Percentiles rank a stretch among this genome's conserved stretches.
Conservation (phyloP, 2,113 vertebrate genomes). For the Cynopterus brachyotis region DNA sequence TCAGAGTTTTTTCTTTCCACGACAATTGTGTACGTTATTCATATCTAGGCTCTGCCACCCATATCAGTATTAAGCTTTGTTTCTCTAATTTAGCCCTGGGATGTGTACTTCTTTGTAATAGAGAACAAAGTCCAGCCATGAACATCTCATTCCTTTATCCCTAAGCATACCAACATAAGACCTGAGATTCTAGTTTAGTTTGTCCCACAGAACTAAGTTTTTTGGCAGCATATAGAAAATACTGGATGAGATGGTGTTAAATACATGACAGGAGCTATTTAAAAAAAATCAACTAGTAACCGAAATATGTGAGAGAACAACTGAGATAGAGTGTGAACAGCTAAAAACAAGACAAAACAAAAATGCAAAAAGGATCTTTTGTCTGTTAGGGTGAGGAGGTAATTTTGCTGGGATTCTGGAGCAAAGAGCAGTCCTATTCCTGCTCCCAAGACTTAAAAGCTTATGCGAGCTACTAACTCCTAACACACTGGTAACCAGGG, state of each 20-base stretch:
- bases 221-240: not conserved
- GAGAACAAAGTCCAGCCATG: not conserved
- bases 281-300: not conserved
- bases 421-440: not conserved
- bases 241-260: not conserved
- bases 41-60: fast-evolving
- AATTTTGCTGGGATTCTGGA: not conserved
- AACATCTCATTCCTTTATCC: not conserved
- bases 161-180: not conserved
- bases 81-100: not conserved
- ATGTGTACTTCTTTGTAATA: not conserved
- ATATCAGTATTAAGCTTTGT: not conserved
- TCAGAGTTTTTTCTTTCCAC: not conserved
- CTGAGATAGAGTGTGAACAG: not conserved
- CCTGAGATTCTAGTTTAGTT: not conserved
- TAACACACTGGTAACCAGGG: not conserved
- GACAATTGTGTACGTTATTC: not conserved
- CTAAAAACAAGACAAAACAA: not conserved
- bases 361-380: not conserved
- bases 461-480: not conserved
- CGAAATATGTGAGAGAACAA: not conserved
- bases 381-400: not conserved
- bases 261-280: not conserved
- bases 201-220: not conserved
- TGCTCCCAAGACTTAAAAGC: not conserved